phyloP scores from a whole-genome alignment of 2,797 vertebrate species.

The Capromys pilorides region DNA sequence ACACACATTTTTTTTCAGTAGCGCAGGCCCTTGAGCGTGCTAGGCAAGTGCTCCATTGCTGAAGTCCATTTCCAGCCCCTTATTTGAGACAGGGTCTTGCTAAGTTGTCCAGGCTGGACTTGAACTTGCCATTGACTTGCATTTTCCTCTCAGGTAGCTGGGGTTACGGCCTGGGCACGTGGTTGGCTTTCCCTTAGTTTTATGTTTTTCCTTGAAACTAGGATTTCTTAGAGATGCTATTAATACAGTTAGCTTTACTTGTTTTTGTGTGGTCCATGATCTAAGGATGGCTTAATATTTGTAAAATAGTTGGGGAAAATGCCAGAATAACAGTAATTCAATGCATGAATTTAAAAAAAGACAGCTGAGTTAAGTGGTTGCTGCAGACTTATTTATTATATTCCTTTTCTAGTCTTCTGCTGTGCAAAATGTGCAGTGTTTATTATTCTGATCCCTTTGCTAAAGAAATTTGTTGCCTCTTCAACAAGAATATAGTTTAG shows the following conservation, averaged over 20 bases:
- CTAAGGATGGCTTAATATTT: conserved; percentile 30
- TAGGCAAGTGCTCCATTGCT: too few species aligned
- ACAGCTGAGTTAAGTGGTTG: not conserved
- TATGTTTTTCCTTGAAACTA: conserved; percentile 38
- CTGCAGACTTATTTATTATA: conserved; percentile 10
- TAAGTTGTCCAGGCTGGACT: not conserved
- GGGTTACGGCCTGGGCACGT: not conserved
- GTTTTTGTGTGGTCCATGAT: not conserved
- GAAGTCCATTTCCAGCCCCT: not conserved
- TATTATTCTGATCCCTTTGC: not conserved
- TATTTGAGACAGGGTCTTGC: not conserved
- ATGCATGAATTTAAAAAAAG: not conserved
- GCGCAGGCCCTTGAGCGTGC: not conserved
- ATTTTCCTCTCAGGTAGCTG: not conserved
- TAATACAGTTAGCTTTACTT: conserved; percentile 25
- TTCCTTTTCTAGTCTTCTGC: conserved; percentile 30
- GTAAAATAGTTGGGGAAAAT: conserved; percentile 30
- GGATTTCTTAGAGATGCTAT: not conserved
- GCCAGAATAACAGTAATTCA: conserved; percentile 16
- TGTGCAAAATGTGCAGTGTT: conserved; percentile 38
- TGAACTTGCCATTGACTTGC: not conserved
- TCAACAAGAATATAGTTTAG: conserved; percentile 5
- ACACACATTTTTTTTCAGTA: not conserved
- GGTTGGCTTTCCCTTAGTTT: conserved; percentile 3
- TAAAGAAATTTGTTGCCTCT: conserved; percentile 21